Percentiles rank a stretch among this genome's conserved stretches.
These are phyloP conservation scores for Pachypsylla venusta DNA, from an alignment of 1,140 invertebrate genomes.

Conservation along the genomic window DNA sequence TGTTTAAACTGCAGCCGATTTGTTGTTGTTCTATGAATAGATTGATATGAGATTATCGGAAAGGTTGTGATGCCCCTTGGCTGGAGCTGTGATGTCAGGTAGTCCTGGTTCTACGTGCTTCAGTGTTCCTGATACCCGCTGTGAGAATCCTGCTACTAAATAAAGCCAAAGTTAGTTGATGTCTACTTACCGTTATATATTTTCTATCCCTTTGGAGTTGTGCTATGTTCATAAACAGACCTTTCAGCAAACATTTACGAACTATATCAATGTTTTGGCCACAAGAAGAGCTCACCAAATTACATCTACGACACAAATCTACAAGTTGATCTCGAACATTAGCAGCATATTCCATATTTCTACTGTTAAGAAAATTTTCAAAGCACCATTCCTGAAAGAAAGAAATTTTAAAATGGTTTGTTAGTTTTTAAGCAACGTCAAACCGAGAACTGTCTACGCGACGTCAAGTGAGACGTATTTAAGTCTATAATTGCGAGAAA, in stretches of 20 bases:
- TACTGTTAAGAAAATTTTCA: conserved; percentile 73
- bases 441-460: too few species aligned
- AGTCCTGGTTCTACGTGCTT: too few species aligned
- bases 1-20: too few species aligned
- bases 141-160: not conserved
- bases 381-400: conserved; percentile 64
- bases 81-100: too few species aligned
- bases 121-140: conserved; percentile 15
- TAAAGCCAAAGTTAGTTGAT: too few species aligned
- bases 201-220: conserved; percentile 59
- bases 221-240: conserved; percentile 81
- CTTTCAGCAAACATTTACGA: conserved; percentile 61
- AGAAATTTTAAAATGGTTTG: too few species aligned
- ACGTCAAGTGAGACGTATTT: too few species aligned
- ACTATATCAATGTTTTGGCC: conserved; percentile 54
- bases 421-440: too few species aligned
- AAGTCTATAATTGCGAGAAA: too few species aligned
- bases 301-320: conserved; percentile 53
- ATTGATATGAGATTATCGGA: too few species aligned
- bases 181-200: conserved; percentile 60
- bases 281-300: conserved; percentile 53
- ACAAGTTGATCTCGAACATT: conserved; percentile 71
- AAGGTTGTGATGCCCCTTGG: too few species aligned
- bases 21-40: too few species aligned
- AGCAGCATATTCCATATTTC: conserved; percentile 67